Base-by-base conservation (phyloP, 2,888 invertebrate genomes). In the Eutolmus rufibarbis region DNA sequence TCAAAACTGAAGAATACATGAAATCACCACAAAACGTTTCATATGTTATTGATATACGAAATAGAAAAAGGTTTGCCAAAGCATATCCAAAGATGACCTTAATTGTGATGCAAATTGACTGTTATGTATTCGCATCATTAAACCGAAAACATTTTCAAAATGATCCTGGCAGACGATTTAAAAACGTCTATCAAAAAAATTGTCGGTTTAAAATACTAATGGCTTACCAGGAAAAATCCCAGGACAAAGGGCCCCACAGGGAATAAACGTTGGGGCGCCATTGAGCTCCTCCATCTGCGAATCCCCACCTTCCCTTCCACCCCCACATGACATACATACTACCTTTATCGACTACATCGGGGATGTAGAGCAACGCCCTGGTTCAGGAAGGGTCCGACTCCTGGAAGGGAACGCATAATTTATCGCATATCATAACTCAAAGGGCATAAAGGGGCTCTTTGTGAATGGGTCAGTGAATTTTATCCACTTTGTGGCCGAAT, bases 381-480 rank as follows among this genome's bases (percentile, higher is more conserved):
- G 66, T 43, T 7, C 28, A 74, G 74, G 79, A 79, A 88, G 87
- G 37, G 86, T 85, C 74, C 74, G 43, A 88, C 74, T 74, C 88
- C 74, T 88, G 88, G 85, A 87, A 85, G 86, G 74, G 85, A 88
- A 88, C 88, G 87, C 87, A 88, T 88, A 88, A 87, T 88, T 87
- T 87, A 88, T 87, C 88, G 84, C 81, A 87, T 81, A 88, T 87
- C 88, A 88, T 88, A 88, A 87, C 86, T 88, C 88, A 88, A 88
- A 87, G 85, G 87, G 87, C 88, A 87, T 87, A 87, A 88, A 87
- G 86, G 82, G 78, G 85, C 28, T 77, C 87, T 88, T 88, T 88
- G 79, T 88, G 89, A 89, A 89, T 88, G 89, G 89, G 89, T 89
- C 89, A 89, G 89, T 90, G 89, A 89, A 88, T 89, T 89, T 90